These are phyloP conservation scores for Helicoverpa assulta DNA, from an alignment of 2,888 invertebrate species.

Conservation along the genomic window DNA sequence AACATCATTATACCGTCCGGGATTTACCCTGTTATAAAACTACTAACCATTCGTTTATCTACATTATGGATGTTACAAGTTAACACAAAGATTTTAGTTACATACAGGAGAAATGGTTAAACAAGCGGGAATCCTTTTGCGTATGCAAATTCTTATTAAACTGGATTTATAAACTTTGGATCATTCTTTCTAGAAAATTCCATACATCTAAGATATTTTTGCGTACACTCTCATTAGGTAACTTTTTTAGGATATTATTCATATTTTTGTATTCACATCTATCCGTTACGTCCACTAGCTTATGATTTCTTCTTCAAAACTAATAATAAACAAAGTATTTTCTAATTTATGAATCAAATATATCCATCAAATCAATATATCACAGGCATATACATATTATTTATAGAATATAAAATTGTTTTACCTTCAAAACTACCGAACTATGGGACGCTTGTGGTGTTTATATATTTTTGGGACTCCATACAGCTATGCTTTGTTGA, in stretches of 20 bases:
- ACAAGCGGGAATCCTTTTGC: conserved; percentile 58
- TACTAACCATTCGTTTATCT: conserved; percentile 22
- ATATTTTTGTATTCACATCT: conserved; percentile 29
- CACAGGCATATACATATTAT: conserved; percentile 71
- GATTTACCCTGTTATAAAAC: conserved; percentile 41
- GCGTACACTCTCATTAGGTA: conserved; percentile 10
- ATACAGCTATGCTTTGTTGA: conserved; percentile 6
- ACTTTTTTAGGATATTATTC: conserved; percentile 11
- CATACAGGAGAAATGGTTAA: conserved; percentile 44
- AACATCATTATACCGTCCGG: conserved; percentile 16
- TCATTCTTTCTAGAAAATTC: conserved; percentile 49
- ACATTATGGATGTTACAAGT: conserved; percentile 34
- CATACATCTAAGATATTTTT: conserved; percentile 13
- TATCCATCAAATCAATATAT: conserved; percentile 69
- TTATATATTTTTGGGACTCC: neutral
- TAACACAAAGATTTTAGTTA: conserved; percentile 45
- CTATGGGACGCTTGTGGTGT: conserved; percentile 45
- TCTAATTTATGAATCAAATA: conserved; percentile 61
- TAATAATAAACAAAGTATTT: conserved; percentile 50
- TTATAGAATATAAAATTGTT: conserved; percentile 55
- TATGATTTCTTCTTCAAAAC: conserved; percentile 32
- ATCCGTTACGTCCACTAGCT: conserved; percentile 26
- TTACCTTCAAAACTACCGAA: conserved; percentile 43
- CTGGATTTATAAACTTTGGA: neutral
- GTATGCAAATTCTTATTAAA: conserved; percentile 15